Evolutionary conservation across 2,113 vertebrate genomes (phyloP), one percentile per base, ranked within the genome.

Genomic region (Pteronura brasiliensis): DNA sequence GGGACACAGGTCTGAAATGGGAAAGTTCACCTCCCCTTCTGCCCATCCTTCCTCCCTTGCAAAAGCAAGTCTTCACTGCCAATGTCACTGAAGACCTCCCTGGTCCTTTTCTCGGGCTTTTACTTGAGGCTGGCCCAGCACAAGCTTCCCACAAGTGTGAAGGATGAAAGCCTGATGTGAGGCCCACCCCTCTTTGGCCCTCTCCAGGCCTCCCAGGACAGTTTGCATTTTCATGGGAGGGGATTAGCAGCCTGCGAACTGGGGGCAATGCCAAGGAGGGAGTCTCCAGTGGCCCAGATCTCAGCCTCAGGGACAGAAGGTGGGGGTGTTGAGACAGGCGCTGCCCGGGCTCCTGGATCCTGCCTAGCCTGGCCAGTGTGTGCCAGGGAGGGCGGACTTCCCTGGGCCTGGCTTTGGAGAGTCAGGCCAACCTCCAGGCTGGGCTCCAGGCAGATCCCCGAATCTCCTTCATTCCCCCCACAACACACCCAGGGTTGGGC

Each of bases 351-450:
- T 89, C 76, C 90, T 95, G 97, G 95, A 90, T 96, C 23, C 31
- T 1, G 29, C 67, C 55, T 1, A 21, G 20, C n/a, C 44, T 8
- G 29, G 82, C n/a, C 3, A 0, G 67, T 25, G 52, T 84, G 72
- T 93, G 94, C 92, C 86, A 67, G 92, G 27, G 23, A 63, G 67
- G 84, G n/a, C 88, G 65, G 86, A 25, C n/a, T 81, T 23, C 34
- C 34, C 7, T 63, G 13, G 65, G 61, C 29, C 87, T 49, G 79
- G 67, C 94, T 93, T 86, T 83, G 3, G 5, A 96, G 74, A 72
- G 55, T 57, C 11, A 55, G 86, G 94, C 86, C 7, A 6, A 95
- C n/a, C 89, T 96, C 63, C 88, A 94, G 93, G 88, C 93, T 34
- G 63, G 42, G 83, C 71, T n/a, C 34, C n/a, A 34, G 88, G 87